Base-by-base conservation (phyloP, 2,113 vertebrate species). In the Periophthalmus modestus region DNA sequence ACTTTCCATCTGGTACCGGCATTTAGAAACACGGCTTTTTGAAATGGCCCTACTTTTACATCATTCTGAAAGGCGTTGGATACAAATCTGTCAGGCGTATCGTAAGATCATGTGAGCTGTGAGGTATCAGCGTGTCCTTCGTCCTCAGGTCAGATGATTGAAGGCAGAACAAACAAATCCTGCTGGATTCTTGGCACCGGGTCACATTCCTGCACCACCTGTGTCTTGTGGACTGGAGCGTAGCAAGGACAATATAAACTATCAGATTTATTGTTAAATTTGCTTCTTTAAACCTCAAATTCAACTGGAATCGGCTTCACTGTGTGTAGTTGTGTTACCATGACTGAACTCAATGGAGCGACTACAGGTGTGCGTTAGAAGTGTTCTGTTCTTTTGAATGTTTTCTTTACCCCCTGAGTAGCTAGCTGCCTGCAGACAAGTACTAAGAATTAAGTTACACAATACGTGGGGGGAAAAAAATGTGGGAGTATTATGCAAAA, bases 341-440 rank as follows among this genome's bases (percentile, higher is more conserved):
- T 24, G 23, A 10, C 55, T 23, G 55, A 3, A 12, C 21, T 58
- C 55, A 24, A 0, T 58, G 55, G 23, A 58, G 55, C 54, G 12
- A 58, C 55, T 13, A 16, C 58, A 89, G 77, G 76, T 77, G 78
- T 23, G 61, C 58, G 73, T 89, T 88, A 87, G 83, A 87, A 86
- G 72, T 72, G 73, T 79, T 79, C 83, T 19, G 15, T 47, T 71
- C 65, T 68, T 2, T 23, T 66, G 66, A 1, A 7, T 74, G 80
- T 77, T 71, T 52, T 47, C 46, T 62, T 50, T 23, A 58, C 39
- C 75, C 55, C 72, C 67, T 1, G 33, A 55, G 34, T 12, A 54
- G 82, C 36, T 13, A 54, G 65, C 18, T 88, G 80, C 87, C 88
- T 89, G 61, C 72, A 62, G 73, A 77, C 78, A 83, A 58, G 87